Evolutionary conservation across 2,888 invertebrate species (phyloP), one percentile per base, ranked within the genome.

Genomic region (Drosophila dives): DNA sequence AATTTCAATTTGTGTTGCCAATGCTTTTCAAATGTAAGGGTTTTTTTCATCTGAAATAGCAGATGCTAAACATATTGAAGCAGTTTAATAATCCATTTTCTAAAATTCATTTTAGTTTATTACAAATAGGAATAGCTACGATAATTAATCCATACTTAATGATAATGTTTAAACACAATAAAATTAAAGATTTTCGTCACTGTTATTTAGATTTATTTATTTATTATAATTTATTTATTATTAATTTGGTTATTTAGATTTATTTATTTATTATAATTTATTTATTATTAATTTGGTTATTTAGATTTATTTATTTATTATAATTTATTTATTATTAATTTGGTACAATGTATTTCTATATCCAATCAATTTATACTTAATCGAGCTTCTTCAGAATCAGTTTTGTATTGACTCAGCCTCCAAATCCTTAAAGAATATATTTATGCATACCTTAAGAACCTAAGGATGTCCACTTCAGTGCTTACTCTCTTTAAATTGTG

Each of bases 1-100:
- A 83, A 81, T 74, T 81, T 61, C 61, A 61, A 90, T 90, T 89
- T 55, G 76, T 71, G 69, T 74, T 72, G 87, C 38, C 68, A 48
- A 42, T 42, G 29, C 11, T n/a, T 8, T 15, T 15, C 15, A 20
- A 34, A 33, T 20, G 20, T 11, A 20, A 59, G 72, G 7, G 2
- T 7, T 26, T 32, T 56, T 17, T 29, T 6, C 6, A 29, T 29
- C 12, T 7, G 40, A 53, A 67, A 38, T 26, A 64, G 59, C 83
- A 83, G 90, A 77, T 89, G 88, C 17, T 58, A 32, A n/a, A 12
- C 29, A 38, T 54, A n/a, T 15, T 36, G 17, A 38, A n/a, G 8
- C 12, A 11, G 23, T 48, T 29, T 1, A 12, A n/a, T 8, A 1
- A 8, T 15, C 1, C 3, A 4, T 17, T 6, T 10, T 17, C 2